Conservation (phyloP, 2,888 invertebrate species). For the Drosophila acutilabella region DNA sequence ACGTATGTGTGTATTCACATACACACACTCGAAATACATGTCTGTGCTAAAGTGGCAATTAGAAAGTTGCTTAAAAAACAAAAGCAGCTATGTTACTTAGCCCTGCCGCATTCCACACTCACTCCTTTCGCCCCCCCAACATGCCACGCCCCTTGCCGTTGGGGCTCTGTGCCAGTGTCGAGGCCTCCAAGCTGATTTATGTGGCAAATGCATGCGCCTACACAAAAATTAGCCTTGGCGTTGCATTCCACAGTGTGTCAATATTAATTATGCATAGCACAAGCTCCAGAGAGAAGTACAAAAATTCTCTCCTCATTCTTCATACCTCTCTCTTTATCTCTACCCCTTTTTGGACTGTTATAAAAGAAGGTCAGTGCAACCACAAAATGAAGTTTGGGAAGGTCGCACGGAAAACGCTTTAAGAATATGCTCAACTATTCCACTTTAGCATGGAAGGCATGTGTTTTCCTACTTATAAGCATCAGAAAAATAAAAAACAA, state of each 20-base stretch:
- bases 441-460: background rate
- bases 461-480: background rate
- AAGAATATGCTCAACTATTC: slow-evolving; percentile 12
- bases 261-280: slow-evolving; percentile 73
- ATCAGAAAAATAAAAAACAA: background rate
- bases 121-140: background rate
- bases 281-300: slow-evolving; percentile 11
- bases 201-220: slow-evolving; percentile 67
- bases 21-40: slow-evolving; percentile 18
- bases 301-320: background rate
- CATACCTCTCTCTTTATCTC: background rate
- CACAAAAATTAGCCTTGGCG: slow-evolving; percentile 75
- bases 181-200: slow-evolving; percentile 73
- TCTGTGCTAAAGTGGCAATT: slow-evolving; percentile 72
- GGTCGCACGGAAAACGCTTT: slow-evolving; percentile 9
- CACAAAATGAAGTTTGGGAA: slow-evolving; percentile 40
- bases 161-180: slow-evolving; percentile 18
- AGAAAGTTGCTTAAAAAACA: slow-evolving; percentile 72
- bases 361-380: slow-evolving; percentile 30
- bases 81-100: slow-evolving; percentile 55
- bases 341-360: background rate
- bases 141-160: background rate
- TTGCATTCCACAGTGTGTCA: slow-evolving; percentile 67
- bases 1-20: background rate
- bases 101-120: slow-evolving; percentile 14